Evolutionary conservation across 2,888 invertebrate genomes (phyloP), one percentile per base, ranked within the genome.

Genomic region (Smittia sp.): DNA sequence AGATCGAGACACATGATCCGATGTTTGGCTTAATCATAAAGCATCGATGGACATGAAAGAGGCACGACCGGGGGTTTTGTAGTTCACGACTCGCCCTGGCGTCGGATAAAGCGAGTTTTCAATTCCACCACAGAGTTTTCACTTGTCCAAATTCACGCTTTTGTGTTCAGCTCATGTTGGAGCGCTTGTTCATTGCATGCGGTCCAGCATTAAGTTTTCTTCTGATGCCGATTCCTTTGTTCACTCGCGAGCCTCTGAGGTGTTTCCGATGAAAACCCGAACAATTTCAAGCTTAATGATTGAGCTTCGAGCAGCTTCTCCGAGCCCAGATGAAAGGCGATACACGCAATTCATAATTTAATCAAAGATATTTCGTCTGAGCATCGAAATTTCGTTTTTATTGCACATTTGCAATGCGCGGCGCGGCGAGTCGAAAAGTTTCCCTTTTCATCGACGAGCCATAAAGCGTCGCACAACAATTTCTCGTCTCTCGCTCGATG

Each of bases 371-470:
- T 46, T 46, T 46, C n/a, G 2, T 46, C 22, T 22, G 58, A 18
- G 18, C 3, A 4, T 22, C 13, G 22, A 58, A 58, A 58, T 58
- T 58, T 58, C 58, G 22, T 22, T 58, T 58, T 58, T 58, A 58
- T 58, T 58, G 58, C 58, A 58, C 46, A 46, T 46, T 52, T 58
- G 11, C 46, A 46, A n/a, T 46, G 46, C 46, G 46, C 22, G 18
- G 22, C 15, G 22, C 18, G n/a, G 18, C 22, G 58, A 46, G n/a
- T n/a, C n/a, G n/a, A 46, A 58, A 58, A 58, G 58, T 58, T 58
- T 58, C 58, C 58, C 58, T 58, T 58, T 58, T 58, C 58, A n/a
- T 58, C 22, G 18, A 58, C 18, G 22, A 22, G 58, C 58, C 22
- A 58, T 58, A 22, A 58, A 58, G 20, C 58, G 58, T 22, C 58